Evolutionary conservation across 2,888 invertebrate species (phyloP).

Genomic region (Pristionchus exspectatus): DNA sequence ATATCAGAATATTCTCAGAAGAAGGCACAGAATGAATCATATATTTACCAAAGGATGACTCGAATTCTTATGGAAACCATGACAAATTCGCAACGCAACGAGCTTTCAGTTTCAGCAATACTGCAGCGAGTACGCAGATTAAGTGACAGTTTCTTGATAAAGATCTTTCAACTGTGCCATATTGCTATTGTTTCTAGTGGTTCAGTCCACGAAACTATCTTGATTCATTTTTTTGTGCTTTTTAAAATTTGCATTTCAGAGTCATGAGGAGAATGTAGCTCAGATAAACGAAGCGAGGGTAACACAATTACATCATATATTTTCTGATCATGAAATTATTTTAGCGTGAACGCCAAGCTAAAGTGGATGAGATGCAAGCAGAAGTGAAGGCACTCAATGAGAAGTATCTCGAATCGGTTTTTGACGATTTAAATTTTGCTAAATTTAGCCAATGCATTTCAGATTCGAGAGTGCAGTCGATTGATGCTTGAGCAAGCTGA

Average conservation of each 20-base stretch:
- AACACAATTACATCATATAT: not conserved
- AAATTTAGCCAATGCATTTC: not conserved
- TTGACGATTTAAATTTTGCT: not conserved
- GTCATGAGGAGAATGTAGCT: not conserved
- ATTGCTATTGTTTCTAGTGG: not conserved
- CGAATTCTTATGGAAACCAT: slow-evolving; percentile 14
- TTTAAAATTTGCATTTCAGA: not conserved
- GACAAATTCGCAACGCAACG: not conserved
- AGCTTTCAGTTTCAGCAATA: not conserved
- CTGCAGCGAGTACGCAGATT: not conserved
- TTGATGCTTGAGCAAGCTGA: not conserved
- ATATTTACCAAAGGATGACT: not conserved
- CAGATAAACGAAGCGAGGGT: slow-evolving; percentile 5
- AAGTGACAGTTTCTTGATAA: not conserved
- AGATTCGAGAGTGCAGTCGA: not conserved
- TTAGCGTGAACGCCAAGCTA: not conserved
- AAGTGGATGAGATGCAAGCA: not conserved
- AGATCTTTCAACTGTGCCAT: not conserved
- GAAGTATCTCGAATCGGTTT: not conserved
- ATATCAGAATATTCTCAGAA: not conserved
- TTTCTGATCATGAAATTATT: not conserved
- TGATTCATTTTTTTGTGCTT: not conserved
- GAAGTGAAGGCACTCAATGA: slow-evolving; percentile 25
- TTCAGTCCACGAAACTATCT: slow-evolving; percentile 18
- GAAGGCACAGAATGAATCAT: not conserved